A percentile compares a stretch with the other conserved stretches of the same genome.
These are phyloP conservation scores for Takifugu rubripes DNA, from an alignment of 2,797 vertebrate species.

Conservation along the genomic window DNA sequence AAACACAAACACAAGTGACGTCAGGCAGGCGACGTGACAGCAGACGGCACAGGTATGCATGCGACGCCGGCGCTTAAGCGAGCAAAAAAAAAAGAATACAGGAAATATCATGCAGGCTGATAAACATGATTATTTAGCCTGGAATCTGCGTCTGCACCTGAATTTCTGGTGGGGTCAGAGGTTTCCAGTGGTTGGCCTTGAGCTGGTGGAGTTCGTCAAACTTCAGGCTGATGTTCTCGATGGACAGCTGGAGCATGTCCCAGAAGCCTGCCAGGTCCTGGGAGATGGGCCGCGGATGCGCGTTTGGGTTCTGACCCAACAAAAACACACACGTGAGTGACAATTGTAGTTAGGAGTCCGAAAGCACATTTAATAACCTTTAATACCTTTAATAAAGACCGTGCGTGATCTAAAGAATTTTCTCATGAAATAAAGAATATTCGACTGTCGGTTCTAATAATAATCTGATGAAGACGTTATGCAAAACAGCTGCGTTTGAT, in stretches of 20 bases:
- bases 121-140: constrained; percentile 11
- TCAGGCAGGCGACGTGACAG: constrained; percentile 61
- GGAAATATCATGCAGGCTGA: constrained; percentile 55
- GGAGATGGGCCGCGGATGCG: constrained; percentile 88
- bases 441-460: not conserved
- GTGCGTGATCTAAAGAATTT: no score
- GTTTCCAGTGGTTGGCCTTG: constrained; percentile 98
- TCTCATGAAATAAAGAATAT: not conserved
- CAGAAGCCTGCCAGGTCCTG: constrained; percentile 98
- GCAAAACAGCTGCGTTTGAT: not conserved
- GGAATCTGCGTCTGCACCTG: constrained; percentile 77
- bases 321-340: constrained; percentile 4
- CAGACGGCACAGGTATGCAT: constrained; percentile 39
- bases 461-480: constrained; percentile 2
- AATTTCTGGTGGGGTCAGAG: constrained; percentile 88
- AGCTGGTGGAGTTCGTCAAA: constrained; percentile 99
- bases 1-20: constrained; percentile 53
- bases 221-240: constrained; percentile 99
- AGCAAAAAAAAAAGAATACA: constrained; percentile 15
- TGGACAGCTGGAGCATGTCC: constrained; percentile 99
- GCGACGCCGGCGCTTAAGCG: constrained; percentile 31
- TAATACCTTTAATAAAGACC: not conserved
- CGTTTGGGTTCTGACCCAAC: constrained; percentile 83
- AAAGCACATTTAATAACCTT: not conserved
- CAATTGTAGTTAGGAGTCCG: not conserved